These are phyloP conservation scores for Crotalus horridus DNA, from an alignment of 2,113 vertebrate genomes.

Conservation along the genomic window DNA sequence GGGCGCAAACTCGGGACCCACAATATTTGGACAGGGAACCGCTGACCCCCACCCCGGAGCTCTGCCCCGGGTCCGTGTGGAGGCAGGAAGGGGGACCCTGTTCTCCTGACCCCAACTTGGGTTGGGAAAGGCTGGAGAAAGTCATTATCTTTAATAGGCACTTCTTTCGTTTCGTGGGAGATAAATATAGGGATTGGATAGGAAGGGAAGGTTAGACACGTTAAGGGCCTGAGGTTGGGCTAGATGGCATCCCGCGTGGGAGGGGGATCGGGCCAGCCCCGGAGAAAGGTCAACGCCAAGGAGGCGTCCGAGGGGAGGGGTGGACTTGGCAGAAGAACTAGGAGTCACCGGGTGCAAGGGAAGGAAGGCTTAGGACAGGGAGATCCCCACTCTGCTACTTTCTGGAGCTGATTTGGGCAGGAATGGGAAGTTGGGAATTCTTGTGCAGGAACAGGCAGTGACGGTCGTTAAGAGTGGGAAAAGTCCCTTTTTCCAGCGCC, in stretches of 20 bases:
- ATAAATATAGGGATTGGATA: conserved; percentile 28
- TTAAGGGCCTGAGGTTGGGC: conserved; percentile 22
- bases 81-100: conserved; percentile 22
- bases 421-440: neutral
- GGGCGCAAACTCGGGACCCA: conserved; percentile 6
- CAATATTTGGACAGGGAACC: conserved; percentile 3
- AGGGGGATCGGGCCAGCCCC: neutral
- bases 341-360: neutral
- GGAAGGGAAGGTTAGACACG: conserved; percentile 18
- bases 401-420: conserved; percentile 31
- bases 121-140: conserved; percentile 37
- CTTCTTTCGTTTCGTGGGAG: conserved; percentile 36
- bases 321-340: conserved; percentile 14
- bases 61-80: conserved; percentile 19
- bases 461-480: too few species aligned
- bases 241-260: neutral
- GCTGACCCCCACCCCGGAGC: conserved; percentile 18
- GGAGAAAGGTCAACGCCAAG: conserved; percentile 29
- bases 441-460: too few species aligned
- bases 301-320: conserved; percentile 2
- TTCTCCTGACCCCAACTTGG: conserved; percentile 11
- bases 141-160: conserved; percentile 33
- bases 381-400: neutral
- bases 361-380: conserved; percentile 26
- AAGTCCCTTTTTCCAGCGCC: too few species aligned